Evolutionary conservation across 2,888 invertebrate genomes (phyloP).

Genomic region (Anagyrus pseudococci): DNA sequence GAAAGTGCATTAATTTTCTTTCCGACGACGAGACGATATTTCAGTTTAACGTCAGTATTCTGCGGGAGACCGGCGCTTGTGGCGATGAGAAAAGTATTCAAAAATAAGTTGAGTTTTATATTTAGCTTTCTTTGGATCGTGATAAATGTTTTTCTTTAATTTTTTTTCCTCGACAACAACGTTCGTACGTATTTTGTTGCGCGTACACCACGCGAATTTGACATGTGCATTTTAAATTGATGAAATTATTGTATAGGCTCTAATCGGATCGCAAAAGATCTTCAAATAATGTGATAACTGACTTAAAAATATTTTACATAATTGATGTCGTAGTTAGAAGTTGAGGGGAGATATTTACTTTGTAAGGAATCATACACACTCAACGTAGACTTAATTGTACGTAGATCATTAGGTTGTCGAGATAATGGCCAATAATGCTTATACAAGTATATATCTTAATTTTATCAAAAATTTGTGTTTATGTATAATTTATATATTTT

Average conservation of each 20-base stretch:
- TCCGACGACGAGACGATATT: no score
- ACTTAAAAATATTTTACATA: constrained; percentile 28
- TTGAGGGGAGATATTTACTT: constrained; percentile 8
- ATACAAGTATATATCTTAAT: constrained; percentile 34
- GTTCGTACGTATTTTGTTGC: no score
- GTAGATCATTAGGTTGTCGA: constrained; percentile 29
- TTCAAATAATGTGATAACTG: constrained; percentile 34
- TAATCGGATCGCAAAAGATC: constrained; percentile 29
- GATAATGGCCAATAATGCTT: constrained; percentile 35
- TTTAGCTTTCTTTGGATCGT: no score
- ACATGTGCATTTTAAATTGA: constrained; percentile 11
- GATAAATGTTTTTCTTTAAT: no score
- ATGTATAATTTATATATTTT: constrained; percentile 38
- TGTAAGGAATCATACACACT: constrained; percentile 12
- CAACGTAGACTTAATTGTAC: constrained; percentile 23
- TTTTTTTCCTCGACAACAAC: no score
- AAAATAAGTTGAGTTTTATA: no score
- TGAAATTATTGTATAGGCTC: constrained; percentile 16
- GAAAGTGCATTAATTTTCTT: no score
- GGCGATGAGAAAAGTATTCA: no score
- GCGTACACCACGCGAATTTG: no score
- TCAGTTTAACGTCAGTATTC: no score
- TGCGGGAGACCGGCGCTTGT: no score
- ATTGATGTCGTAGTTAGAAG: neutral
- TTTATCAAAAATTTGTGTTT: constrained; percentile 28